Percentiles rank a stretch among this genome's conserved stretches.
Evolutionary conservation across 2,888 invertebrate genomes (phyloP).

Genomic region (Dascillus cervinus): DNA sequence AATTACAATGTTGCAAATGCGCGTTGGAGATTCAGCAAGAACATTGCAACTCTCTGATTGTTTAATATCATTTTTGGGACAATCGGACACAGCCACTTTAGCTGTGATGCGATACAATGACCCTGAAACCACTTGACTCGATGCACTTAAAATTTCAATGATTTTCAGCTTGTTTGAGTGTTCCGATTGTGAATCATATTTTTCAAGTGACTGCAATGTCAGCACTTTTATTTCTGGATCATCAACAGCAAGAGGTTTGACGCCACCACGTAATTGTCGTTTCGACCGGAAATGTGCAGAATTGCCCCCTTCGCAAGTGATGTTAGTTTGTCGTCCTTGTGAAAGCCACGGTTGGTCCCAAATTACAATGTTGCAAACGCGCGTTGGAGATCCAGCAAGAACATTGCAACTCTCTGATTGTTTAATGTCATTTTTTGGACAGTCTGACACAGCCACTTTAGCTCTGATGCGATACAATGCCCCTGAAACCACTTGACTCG

Average conservation of each 20-base stretch:
- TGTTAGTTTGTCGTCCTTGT: conserved; percentile 39
- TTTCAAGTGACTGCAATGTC: conserved; percentile 19
- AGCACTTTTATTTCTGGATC: conserved; percentile 22
- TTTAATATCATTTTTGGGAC: conserved; percentile 35
- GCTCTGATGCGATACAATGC: conserved; percentile 49
- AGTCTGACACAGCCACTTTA: conserved; percentile 50
- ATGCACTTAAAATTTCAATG: conserved; percentile 34
- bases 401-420: conserved; percentile 23
- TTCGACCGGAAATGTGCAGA: too few relatives aligned
- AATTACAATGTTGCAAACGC: conserved; percentile 44
- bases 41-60: conserved; percentile 23
- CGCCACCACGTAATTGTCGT: conserved; percentile 15
- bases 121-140: conserved; percentile 51
- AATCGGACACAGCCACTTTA: conserved; percentile 50
- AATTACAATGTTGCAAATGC: conserved; percentile 44
- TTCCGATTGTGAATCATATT: conserved; percentile 33
- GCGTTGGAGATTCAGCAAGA: conserved; percentile 27
- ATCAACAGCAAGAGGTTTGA: conserved; percentile 16
- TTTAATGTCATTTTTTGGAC: conserved; percentile 35
- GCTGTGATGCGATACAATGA: conserved; percentile 49
- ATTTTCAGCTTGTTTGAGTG: conserved; percentile 33
- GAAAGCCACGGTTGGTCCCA: conserved; percentile 54
- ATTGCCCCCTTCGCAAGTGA: conserved; percentile 36
- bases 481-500: conserved; percentile 51
- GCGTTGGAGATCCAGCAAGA: conserved; percentile 27